Conservation (phyloP, 2,113 vertebrate species). For the Podocnemis expansa region DNA sequence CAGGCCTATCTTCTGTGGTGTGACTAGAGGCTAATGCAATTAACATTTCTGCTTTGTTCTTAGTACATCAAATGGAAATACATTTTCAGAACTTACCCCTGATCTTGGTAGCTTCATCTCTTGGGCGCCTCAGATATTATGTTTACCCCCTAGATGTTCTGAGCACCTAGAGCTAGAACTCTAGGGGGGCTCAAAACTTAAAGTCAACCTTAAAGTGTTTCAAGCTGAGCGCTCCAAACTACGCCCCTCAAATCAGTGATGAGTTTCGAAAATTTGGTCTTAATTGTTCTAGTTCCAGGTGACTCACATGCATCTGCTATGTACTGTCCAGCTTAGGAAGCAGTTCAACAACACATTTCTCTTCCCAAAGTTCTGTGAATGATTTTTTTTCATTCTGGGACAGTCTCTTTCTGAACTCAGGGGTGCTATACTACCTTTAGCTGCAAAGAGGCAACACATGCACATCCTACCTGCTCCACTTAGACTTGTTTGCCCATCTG, state of each 20-base stretch:
- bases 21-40: neutral
- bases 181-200: neutral
- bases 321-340: neutral
- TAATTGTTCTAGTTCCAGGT: neutral
- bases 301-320: conserved; percentile 36
- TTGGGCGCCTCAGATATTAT: neutral
- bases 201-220: neutral
- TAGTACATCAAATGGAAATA: neutral
- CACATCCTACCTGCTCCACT: conserved; percentile 34
- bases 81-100: neutral
- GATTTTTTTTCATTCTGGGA: conserved; percentile 24
- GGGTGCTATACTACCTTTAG: conserved; percentile 8
- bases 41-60: neutral
- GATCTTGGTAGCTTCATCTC: neutral
- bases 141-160: neutral
- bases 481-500: conserved; percentile 5
- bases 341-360: neutral
- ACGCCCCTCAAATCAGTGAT: neutral
- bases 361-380: neutral
- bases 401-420: conserved; percentile 30
- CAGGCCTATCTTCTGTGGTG: neutral
- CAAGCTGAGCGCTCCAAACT: neutral
- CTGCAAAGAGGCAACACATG: conserved; percentile 29
- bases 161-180: neutral
- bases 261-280: neutral